Percentiles rank a stretch among this genome's conserved stretches.
phyloP scores from a whole-genome alignment of 2,888 invertebrate species.

The Deroplatys truncata region DNA sequence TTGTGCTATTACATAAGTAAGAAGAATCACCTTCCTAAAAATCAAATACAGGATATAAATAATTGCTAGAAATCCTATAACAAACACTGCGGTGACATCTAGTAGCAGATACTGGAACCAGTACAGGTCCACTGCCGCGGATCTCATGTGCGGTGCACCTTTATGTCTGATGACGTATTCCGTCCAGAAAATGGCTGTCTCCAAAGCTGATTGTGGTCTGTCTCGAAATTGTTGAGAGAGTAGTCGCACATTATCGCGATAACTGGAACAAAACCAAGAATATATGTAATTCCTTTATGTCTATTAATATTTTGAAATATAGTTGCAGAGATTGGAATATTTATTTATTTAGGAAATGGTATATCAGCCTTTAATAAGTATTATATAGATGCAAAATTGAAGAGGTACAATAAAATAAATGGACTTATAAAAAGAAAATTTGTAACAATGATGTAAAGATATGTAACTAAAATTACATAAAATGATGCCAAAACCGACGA shows the following conservation, averaged over 20 bases:
- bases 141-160: slow-evolving; percentile 51
- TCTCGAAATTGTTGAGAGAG: slow-evolving; percentile 54
- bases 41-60: not conserved
- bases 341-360: too few relatives aligned
- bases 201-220: slow-evolving; percentile 54
- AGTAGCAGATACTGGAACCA: slow-evolving; percentile 42
- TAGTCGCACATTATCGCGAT: slow-evolving; percentile 48
- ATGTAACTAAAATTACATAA: too few relatives aligned
- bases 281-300: not conserved
- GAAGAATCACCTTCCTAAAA: not conserved
- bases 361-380: too few relatives aligned
- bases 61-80: not conserved
- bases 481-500: too few relatives aligned
- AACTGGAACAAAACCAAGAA: slow-evolving; percentile 43
- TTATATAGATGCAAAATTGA: too few relatives aligned
- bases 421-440: too few relatives aligned
- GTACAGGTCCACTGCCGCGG: slow-evolving; percentile 50
- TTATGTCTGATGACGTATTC: slow-evolving; percentile 59
- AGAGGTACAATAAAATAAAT: too few relatives aligned
- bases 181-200: slow-evolving; percentile 60
- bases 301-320: too few relatives aligned
- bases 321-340: too few relatives aligned
- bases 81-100: slow-evolving; percentile 24
- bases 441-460: too few relatives aligned
- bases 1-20: not conserved